Conservation (phyloP, 2,888 invertebrate genomes). For the Drosophila paracracens region DNA sequence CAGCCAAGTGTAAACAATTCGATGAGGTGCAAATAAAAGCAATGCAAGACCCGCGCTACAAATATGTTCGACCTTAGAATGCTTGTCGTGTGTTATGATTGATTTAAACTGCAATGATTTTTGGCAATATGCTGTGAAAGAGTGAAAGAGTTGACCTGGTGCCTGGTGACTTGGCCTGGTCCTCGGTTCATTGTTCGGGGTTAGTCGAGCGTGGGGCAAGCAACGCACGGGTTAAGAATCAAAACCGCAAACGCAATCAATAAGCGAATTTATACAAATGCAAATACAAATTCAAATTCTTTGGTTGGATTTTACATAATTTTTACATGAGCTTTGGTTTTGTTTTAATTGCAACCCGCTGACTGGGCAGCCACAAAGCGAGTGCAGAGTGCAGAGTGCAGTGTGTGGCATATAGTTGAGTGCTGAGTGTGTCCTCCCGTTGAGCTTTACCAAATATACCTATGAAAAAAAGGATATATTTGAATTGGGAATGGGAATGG, state of each 20-base stretch:
- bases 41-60: slow-evolving; percentile 71
- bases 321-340: slow-evolving; percentile 56
- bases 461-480: background rate
- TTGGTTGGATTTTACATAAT: slow-evolving; percentile 42
- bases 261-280: slow-evolving; percentile 8
- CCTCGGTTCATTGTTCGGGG: slow-evolving; percentile 54
- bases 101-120: slow-evolving; percentile 47
- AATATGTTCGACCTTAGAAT: slow-evolving; percentile 13
- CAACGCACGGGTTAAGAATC: slow-evolving; percentile 67
- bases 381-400: background rate
- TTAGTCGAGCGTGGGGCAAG: slow-evolving; percentile 68
- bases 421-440: slow-evolving; percentile 19
- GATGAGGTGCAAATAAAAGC: slow-evolving; percentile 70
- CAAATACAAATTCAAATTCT: slow-evolving; percentile 1
- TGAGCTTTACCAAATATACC: background rate
- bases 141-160: slow-evolving; percentile 46
- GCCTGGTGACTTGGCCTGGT: background rate
- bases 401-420: background rate
- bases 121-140: slow-evolving; percentile 63
- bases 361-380: slow-evolving; percentile 67
- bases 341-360: slow-evolving; percentile 79
- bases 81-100: slow-evolving; percentile 58
- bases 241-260: slow-evolving; percentile 21
- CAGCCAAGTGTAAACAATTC: slow-evolving; percentile 78
- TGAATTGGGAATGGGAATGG: slow-evolving; percentile 32